phyloP scores from a whole-genome alignment of 2,797 vertebrate genomes.

The Neosilurus mollespiculum region DNA sequence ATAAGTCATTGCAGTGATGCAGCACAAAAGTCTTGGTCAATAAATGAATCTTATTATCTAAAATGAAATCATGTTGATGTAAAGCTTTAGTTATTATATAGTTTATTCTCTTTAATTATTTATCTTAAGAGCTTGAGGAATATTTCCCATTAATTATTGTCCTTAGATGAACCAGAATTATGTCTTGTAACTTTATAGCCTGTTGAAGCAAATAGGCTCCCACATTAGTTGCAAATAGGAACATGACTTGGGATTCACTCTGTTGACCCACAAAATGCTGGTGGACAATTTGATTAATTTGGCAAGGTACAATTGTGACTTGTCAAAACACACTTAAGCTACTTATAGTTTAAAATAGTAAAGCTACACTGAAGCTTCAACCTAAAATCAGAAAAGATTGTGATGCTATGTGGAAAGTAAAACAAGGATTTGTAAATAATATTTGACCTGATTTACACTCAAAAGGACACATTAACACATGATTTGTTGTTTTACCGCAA shows the following conservation, averaged over 20 bases:
- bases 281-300: background rate
- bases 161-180: background rate
- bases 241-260: background rate
- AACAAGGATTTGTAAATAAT: too few species aligned
- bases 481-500: too few species aligned
- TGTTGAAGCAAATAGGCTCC: background rate
- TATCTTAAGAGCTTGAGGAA: background rate
- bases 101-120: background rate
- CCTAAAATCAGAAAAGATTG: too few species aligned
- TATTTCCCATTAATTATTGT: background rate
- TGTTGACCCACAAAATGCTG: background rate
- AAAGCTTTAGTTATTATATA: background rate
- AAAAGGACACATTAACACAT: too few species aligned
- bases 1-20: background rate
- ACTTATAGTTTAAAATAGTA: background rate
- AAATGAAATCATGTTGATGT: background rate
- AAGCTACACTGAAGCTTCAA: background rate
- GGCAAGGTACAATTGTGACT: background rate
- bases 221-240: background rate
- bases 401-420: too few species aligned
- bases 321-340: background rate
- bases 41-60: conserved; percentile 10
- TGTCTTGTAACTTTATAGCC: background rate
- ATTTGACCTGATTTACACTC: too few species aligned
- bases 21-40: background rate